phyloP scores from a whole-genome alignment of 2,797 vertebrate genomes.

The Danio tinwini region DNA sequence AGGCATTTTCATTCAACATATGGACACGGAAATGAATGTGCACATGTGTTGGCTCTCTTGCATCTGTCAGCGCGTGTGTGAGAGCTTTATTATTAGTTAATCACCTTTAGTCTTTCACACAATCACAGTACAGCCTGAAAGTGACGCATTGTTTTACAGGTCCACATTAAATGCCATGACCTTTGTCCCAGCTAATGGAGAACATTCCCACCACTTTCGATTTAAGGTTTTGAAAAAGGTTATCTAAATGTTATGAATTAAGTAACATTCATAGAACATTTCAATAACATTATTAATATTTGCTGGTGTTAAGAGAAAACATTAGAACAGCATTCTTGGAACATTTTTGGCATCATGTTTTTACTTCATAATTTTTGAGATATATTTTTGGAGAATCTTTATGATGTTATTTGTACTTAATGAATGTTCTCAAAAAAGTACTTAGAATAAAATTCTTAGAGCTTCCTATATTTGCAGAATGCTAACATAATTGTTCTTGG shows the following conservation, averaged over 20 bases:
- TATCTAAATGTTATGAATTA: neutral
- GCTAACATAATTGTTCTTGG: no score
- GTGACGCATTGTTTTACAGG: constrained; percentile 23
- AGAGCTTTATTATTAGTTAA: constrained; percentile 11
- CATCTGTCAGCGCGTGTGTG: constrained; percentile 36
- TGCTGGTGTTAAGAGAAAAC: no score
- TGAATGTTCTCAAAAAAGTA: no score
- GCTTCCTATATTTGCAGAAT: no score
- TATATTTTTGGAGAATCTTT: no score
- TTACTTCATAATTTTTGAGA: no score
- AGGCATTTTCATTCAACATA: constrained; percentile 34
- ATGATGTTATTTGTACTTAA: no score
- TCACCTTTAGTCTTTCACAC: constrained; percentile 14
- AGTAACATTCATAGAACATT: neutral
- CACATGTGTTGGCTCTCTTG: neutral
- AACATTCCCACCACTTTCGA: neutral
- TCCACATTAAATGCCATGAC: constrained; percentile 57
- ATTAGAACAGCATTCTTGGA: no score
- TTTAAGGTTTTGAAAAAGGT: neutral
- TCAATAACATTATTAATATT: no score
- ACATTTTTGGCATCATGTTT: no score
- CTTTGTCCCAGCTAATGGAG: neutral
- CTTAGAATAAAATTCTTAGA: no score
- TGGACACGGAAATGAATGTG: constrained; percentile 5
- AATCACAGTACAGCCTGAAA: neutral